Conservation (phyloP, 2,113 vertebrate genomes). For the Myocastor coypus region DNA sequence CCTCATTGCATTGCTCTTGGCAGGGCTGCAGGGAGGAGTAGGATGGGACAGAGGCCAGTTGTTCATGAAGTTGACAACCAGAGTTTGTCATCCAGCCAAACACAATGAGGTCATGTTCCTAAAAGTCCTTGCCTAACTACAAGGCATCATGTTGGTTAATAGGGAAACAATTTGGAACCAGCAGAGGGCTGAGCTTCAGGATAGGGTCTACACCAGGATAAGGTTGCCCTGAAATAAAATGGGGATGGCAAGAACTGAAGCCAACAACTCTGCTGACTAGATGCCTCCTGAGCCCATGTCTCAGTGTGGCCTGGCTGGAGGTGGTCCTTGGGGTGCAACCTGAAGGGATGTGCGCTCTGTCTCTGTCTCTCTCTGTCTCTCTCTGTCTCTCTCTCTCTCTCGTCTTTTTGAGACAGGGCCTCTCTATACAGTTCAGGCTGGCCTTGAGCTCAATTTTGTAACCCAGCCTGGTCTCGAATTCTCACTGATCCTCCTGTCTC, state of each 20-base stretch:
- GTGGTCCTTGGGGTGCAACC: neutral
- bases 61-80: neutral
- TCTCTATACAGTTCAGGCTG: too few relatives aligned
- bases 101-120: neutral
- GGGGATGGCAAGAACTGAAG: neutral
- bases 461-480: too few relatives aligned
- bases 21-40: too few relatives aligned
- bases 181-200: neutral
- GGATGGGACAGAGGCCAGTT: neutral
- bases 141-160: too few relatives aligned
- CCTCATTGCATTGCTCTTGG: neutral
- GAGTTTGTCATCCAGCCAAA: neutral
- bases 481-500: too few relatives aligned
- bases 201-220: fast-evolving
- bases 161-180: neutral
- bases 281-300: fast-evolving
- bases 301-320: neutral
- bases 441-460: too few relatives aligned
- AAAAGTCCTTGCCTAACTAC: neutral
- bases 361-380: too few relatives aligned
- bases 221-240: neutral
- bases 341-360: neutral
- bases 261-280: neutral
- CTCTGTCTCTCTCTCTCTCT: too few relatives aligned
- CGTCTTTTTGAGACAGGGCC: too few relatives aligned